Evolutionary conservation across 1,140 invertebrate genomes (phyloP).

Genomic region (Eumeta japonica): DNA sequence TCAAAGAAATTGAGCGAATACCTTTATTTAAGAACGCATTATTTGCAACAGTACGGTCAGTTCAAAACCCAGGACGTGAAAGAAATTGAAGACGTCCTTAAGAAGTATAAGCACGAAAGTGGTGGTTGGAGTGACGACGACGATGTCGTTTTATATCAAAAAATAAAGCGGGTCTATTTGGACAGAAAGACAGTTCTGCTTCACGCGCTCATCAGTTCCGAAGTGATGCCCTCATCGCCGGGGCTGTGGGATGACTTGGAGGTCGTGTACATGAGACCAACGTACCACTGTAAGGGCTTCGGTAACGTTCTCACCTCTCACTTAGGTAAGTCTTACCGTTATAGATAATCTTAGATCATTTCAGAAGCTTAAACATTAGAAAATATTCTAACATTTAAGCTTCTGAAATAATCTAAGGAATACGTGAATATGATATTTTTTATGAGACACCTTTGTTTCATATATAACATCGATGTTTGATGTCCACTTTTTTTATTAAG

Average conservation of each 20-base stretch:
- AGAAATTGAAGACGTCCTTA: conserved; percentile 18
- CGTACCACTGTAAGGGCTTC: conserved; percentile 28
- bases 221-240: conserved; percentile 24
- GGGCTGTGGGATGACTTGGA: conserved; percentile 28
- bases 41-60: conserved; percentile 19
- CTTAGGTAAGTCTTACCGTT: conserved; percentile 23
- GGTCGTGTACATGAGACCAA: conserved; percentile 35
- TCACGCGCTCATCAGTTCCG: conserved; percentile 25
- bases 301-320: conserved; percentile 13
- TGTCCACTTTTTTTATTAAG: too few species aligned
- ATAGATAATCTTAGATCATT: not conserved
- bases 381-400: too few species aligned
- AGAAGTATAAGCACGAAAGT: conserved; percentile 17
- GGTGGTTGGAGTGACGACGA: conserved; percentile 17
- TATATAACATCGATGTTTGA: too few species aligned
- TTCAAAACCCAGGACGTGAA: conserved; percentile 8
- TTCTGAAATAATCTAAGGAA: too few species aligned
- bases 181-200: conserved; percentile 24
- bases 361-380: too few species aligned
- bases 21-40: conserved; percentile 28
- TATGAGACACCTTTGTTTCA: too few species aligned
- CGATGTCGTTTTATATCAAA: conserved; percentile 18
- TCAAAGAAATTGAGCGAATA: conserved; percentile 30
- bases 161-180: conserved; percentile 31
- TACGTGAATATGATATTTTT: too few species aligned